Conservation (phyloP, 2,113 vertebrate species). For the Pterocles gutturalis region DNA sequence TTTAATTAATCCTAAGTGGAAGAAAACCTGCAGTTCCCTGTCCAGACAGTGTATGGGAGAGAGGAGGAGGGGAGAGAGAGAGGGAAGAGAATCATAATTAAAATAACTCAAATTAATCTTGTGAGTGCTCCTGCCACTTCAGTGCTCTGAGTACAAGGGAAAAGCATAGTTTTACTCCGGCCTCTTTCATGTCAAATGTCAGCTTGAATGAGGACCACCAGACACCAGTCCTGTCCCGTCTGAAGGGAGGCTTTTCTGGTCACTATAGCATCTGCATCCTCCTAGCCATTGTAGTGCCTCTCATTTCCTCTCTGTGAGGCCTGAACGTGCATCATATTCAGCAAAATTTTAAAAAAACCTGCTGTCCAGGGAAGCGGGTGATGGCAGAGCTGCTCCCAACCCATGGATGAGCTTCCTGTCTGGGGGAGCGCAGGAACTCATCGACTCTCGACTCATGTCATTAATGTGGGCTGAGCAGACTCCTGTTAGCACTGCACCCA, state of each 20-base stretch:
- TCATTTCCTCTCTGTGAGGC: neutral
- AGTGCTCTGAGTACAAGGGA: neutral
- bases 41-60: neutral
- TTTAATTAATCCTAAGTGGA: slow-evolving; percentile 73
- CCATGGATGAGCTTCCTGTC: neutral
- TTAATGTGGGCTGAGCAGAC: neutral
- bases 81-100: slow-evolving; percentile 63
- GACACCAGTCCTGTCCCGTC: neutral
- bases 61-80: neutral
- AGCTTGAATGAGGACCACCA: neutral
- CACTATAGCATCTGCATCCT: neutral
- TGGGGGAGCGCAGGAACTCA: no score
- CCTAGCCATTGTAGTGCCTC: neutral
- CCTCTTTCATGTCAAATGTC: neutral
- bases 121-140: slow-evolving; percentile 43
- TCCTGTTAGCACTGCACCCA: neutral
- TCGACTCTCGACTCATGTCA: no score
- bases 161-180: neutral
- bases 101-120: slow-evolving; percentile 64
- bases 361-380: neutral
- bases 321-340: neutral
- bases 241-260: neutral
- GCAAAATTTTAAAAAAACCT: neutral
- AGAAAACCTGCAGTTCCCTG: slow-evolving; percentile 54
- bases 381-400: neutral